phyloP scores from a whole-genome alignment of 2,888 invertebrate species.

The Acleris cristana region DNA sequence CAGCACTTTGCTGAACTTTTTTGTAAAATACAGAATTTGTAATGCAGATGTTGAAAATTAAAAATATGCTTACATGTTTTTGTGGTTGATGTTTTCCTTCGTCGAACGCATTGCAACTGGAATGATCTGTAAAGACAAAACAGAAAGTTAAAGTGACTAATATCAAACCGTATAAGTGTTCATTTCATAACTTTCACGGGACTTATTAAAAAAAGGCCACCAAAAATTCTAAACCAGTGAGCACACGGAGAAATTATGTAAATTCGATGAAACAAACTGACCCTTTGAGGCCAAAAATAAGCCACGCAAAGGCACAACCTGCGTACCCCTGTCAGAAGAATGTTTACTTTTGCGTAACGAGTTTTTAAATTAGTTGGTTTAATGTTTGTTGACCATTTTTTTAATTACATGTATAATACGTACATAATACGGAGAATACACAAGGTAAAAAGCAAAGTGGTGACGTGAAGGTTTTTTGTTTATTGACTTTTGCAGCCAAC shows the following conservation, averaged over 20 bases:
- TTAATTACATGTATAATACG: no score
- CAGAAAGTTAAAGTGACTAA: background rate
- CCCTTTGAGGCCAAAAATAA: constrained; percentile 7
- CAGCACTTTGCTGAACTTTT: no score
- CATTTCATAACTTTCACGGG: background rate
- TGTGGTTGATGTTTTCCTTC: no score
- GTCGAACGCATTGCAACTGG: no score
- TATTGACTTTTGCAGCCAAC: no score
- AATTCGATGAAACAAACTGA: constrained; percentile 4
- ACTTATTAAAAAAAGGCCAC: constrained; percentile 11
- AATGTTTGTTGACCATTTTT: background rate
- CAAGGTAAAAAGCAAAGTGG: no score
- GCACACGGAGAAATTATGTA: constrained; percentile 8
- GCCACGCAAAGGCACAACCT: constrained; percentile 1
- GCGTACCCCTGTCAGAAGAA: background rate
- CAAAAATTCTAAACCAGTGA: constrained; percentile 5
- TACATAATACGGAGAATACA: no score
- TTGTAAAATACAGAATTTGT: no score
- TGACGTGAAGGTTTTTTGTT: no score
- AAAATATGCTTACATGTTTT: no score
- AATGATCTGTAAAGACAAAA: no score
- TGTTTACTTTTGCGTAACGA: background rate
- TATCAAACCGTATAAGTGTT: background rate
- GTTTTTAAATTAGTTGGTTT: background rate
- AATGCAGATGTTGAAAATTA: no score